phyloP scores from a whole-genome alignment of 2,113 vertebrate genomes.

The Pelobates fuscus region DNA sequence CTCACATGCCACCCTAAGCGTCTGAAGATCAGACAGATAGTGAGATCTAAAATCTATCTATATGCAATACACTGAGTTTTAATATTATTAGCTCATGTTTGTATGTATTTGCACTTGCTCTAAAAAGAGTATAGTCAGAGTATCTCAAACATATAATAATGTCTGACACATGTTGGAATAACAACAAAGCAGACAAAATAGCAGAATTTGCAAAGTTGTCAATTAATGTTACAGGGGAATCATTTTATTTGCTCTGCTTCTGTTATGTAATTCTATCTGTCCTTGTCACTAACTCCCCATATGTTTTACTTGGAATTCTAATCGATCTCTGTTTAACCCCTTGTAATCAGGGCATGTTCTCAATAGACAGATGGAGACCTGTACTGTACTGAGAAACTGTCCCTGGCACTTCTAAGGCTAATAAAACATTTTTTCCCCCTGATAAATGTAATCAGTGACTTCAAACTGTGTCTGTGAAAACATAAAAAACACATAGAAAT shows the following conservation, averaged over 20 bases:
- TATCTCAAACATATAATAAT: too few species aligned
- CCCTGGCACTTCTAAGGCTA: neutral
- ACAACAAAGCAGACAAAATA: too few species aligned
- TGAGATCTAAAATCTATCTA: too few species aligned
- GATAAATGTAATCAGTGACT: conserved; percentile 5
- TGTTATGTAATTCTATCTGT: conserved; percentile 16
- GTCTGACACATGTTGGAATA: too few species aligned
- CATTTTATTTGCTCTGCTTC: neutral
- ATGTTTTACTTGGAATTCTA: conserved; percentile 25
- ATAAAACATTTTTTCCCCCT: neutral
- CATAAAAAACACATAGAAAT: neutral
- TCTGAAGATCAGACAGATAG: too few species aligned
- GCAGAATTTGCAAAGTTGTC: too few species aligned
- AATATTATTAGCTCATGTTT: too few species aligned
- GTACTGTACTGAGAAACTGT: neutral
- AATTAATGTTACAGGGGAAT: too few species aligned
- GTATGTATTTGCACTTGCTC: too few species aligned
- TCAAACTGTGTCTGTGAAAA: neutral
- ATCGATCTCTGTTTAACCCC: conserved; percentile 32
- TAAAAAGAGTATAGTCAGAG: too few species aligned
- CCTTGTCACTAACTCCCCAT: conserved; percentile 6
- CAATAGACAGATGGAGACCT: neutral
- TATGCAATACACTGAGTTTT: too few species aligned
- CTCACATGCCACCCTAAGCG: too few species aligned
- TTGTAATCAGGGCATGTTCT: neutral